These are phyloP conservation scores for Saccopteryx leptura DNA, from an alignment of 2,113 vertebrate species.

Conservation along the genomic window DNA sequence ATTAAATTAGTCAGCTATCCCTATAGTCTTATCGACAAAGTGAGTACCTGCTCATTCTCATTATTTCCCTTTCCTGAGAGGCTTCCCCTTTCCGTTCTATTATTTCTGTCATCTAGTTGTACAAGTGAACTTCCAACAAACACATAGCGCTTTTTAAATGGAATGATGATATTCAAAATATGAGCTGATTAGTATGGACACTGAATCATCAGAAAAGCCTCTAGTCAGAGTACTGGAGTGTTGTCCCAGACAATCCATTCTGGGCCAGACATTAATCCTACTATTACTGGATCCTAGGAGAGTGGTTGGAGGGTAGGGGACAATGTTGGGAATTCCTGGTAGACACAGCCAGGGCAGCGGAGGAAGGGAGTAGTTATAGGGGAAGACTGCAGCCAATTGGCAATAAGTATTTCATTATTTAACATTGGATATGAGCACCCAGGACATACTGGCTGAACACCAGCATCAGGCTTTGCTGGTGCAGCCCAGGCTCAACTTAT, in stretches of 20 bases:
- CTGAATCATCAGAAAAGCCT: neutral
- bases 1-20: neutral
- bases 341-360: neutral
- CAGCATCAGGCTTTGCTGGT: neutral
- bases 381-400: neutral
- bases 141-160: neutral
- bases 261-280: neutral
- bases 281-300: neutral
- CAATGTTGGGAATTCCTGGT: neutral
- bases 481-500: neutral
- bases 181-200: neutral
- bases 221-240: neutral
- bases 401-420: constrained; percentile 20
- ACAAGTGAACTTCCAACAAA: constrained; percentile 6
- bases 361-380: neutral
- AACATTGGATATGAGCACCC: neutral
- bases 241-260: neutral
- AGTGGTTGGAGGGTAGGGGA: rapidly evolving
- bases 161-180: neutral
- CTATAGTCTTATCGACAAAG: neutral
- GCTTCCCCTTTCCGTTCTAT: neutral
- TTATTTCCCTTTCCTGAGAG: neutral
- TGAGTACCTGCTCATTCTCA: neutral
- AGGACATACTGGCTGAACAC: neutral
- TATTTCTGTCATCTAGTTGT: neutral